Evolutionary conservation across 2,888 invertebrate genomes (phyloP).

Genomic region (Lydus trimaculatus): DNA sequence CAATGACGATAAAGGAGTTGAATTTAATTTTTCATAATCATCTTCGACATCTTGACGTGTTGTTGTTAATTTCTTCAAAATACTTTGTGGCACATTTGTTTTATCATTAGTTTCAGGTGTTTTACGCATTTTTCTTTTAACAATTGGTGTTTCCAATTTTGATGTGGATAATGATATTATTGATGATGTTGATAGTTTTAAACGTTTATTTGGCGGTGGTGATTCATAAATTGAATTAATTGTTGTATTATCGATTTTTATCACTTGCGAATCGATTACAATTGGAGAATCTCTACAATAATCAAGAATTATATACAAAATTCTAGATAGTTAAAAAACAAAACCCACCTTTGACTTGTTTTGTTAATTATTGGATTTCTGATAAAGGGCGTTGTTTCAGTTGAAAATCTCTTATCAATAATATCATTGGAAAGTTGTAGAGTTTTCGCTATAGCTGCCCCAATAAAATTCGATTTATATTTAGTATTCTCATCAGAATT

Average conservation of each 20-base stretch:
- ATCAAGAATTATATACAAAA: not conserved
- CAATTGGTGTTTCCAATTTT: conserved; percentile 66
- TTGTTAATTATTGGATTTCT: conserved; percentile 64
- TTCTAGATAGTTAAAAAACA: conserved; percentile 2
- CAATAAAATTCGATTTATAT: conserved; percentile 62
- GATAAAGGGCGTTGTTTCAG: conserved; percentile 69
- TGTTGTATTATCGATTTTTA: conserved; percentile 30
- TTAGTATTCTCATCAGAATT: conserved; percentile 51
- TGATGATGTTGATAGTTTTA: conserved; percentile 39
- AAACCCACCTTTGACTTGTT: conserved; percentile 41
- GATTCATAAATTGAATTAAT: conserved; percentile 26
- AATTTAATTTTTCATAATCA: conserved; percentile 17
- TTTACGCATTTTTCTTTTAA: conserved; percentile 56
- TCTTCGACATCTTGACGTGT: conserved; percentile 17
- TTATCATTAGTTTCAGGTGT: conserved; percentile 26
- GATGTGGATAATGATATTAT: conserved; percentile 36
- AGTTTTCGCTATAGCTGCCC: conserved; percentile 62
- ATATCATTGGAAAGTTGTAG: conserved; percentile 62
- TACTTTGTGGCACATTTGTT: conserved; percentile 66
- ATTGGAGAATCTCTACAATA: conserved; percentile 25
- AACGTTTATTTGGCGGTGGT: conserved; percentile 39
- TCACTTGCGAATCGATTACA: conserved; percentile 41
- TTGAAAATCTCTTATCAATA: conserved; percentile 59
- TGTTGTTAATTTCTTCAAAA: conserved; percentile 66
- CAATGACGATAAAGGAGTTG: conserved; percentile 20